These are phyloP conservation scores for Pelodiscus sinensis DNA, from an alignment of 2,113 vertebrate species.

Conservation along the genomic window DNA sequence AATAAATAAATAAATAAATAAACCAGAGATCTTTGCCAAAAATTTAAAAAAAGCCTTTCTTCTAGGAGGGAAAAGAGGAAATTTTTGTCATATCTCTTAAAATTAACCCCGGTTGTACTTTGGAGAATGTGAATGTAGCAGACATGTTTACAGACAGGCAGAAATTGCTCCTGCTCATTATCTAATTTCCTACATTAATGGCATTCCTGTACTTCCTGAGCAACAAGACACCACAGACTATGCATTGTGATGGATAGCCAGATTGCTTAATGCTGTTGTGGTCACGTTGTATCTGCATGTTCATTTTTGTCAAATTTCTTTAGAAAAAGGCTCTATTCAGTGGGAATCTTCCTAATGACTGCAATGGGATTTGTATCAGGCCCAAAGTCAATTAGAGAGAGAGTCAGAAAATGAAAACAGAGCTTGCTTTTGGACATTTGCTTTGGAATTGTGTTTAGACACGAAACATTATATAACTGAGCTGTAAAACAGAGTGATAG, in stretches of 20 bases:
- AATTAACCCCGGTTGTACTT: background rate
- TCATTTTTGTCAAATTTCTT: background rate
- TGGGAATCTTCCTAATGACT: background rate
- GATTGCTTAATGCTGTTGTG: background rate
- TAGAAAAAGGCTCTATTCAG: background rate
- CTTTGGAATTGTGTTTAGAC: background rate
- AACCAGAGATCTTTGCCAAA: background rate
- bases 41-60: too few relatives aligned
- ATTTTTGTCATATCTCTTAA: background rate
- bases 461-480: background rate
- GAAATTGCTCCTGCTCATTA: background rate
- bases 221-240: background rate
- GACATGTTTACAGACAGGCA: background rate
- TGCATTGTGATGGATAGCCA: background rate
- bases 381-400: background rate
- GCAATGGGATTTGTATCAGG: background rate
- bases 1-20: too few relatives aligned
- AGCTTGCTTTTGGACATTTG: background rate
- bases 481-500: background rate
- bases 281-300: background rate
- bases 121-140: background rate
- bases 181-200: conserved; percentile 27
- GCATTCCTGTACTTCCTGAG: background rate
- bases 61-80: background rate
- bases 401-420: background rate